Evolutionary conservation across 1,140 invertebrate species (phyloP), one percentile per base, ranked within the genome.

Genomic region (Atta colombica): DNA sequence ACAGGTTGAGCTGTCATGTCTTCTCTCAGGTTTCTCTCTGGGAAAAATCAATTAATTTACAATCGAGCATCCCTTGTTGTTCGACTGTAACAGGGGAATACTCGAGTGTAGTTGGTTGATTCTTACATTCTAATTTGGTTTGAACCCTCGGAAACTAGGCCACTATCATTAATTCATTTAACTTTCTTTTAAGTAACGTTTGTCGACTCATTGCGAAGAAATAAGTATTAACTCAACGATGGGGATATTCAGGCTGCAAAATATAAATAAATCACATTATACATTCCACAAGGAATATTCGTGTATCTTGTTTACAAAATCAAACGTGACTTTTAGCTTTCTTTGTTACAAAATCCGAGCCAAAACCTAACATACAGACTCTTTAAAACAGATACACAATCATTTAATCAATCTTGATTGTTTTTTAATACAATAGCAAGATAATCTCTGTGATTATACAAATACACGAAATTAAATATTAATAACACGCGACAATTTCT

Each of bases 401-500:
- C 31, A 14, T 58, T 16, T 39, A 28, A 5, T 39, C 31, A 31
- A 45, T 49, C 45, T 78, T 65, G 14, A 66, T 78, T 3, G 25
- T 49, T 31, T 69, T 3, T 78, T 66, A 66, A 49, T 14, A 14
- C n/a, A 31, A 31, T 69, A 80, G 39, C 0, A 51, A 51, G 61
- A 75, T 84, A 74, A 74, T 82, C 18, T 75, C n/a, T 75, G 3
- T 35, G 25, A 28, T 80, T 39, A 82, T 75, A 31, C 31, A 61
- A 39, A 45, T 74, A 35, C 61, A 51, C 3, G 49, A 63, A 89
- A 63, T 97, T 97, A 99, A 96, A 99, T 99, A 96, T 99, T 99
- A 95, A 99, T 99, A 90, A 99, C 99, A 93, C 99, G 97, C 90
- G 99, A 99, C 45, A 99, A 96, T 96, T 99, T 99, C 96, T 99